phyloP scores from a whole-genome alignment of 2,113 vertebrate species.

The Acrocephalus arundinaceus region DNA sequence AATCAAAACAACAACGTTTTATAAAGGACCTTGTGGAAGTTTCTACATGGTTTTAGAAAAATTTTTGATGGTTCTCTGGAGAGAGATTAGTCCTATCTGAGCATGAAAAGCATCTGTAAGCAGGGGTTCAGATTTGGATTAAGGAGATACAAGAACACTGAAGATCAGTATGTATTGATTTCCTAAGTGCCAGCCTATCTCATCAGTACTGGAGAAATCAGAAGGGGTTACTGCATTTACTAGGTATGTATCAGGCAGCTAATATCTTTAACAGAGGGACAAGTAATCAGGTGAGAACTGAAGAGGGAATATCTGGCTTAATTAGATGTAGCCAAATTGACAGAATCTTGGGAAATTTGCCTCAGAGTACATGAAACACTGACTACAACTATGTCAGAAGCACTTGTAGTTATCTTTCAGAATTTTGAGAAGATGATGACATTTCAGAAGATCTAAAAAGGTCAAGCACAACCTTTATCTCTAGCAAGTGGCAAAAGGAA shows the following conservation, averaged over 20 bases:
- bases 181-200: not conserved
- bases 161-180: not conserved
- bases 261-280: not conserved
- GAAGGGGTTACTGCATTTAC: not conserved
- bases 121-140: not conserved
- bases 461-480: constrained; percentile 15
- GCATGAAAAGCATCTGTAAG: not conserved
- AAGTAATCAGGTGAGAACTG: not conserved
- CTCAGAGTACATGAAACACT: not conserved
- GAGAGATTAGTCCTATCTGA: not conserved
- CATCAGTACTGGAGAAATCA: not conserved
- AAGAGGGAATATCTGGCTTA: not conserved
- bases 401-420: not conserved
- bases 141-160: not conserved
- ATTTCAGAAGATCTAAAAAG: constrained; percentile 35
- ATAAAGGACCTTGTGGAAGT: not conserved
- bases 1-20: accelerated
- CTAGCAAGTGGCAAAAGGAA: not conserved
- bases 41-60: not conserved
- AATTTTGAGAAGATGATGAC: not conserved
- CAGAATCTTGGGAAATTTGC: not conserved
- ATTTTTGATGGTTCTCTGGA: not conserved
- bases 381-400: not conserved
- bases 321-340: not conserved
- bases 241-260: not conserved